Percentiles rank a stretch among this genome's conserved stretches.
Evolutionary conservation across 2,113 vertebrate species (phyloP).

Genomic region (Eptesicus fuscus): DNA sequence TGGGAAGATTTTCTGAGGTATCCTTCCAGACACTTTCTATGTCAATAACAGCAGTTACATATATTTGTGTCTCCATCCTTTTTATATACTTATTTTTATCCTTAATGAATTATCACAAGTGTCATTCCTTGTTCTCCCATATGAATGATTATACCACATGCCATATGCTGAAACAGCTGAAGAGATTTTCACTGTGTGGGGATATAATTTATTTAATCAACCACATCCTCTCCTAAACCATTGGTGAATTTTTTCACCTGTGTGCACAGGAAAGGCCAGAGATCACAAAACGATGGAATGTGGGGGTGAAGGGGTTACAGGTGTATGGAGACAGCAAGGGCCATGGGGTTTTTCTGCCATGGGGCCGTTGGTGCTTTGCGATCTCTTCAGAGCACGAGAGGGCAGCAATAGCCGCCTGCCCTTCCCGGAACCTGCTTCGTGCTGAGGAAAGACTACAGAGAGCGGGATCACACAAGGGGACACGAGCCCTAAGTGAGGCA

Average conservation of each 20-base stretch:
- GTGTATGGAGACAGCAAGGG: not conserved
- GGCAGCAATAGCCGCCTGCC: conserved; percentile 82
- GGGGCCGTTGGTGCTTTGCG: conserved; percentile 75
- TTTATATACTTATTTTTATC: conserved; percentile 1
- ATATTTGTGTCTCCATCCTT: not conserved
- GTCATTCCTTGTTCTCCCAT: not conserved
- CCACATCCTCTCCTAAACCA: not conserved
- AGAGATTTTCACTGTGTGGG: not conserved
- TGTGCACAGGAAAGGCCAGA: not conserved
- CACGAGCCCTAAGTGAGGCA: not conserved
- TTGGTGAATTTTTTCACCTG: not conserved
- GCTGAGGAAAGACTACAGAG: not conserved
- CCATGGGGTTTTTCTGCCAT: not conserved
- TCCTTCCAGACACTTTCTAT: not conserved
- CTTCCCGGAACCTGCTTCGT: conserved; percentile 89
- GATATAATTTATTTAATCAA: not conserved
- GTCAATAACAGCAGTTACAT: not conserved
- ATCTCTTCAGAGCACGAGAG: conserved; percentile 82
- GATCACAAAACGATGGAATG: not conserved
- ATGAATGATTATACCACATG: not conserved
- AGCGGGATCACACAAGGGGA: not conserved
- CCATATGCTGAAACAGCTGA: not conserved
- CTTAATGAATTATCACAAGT: not conserved
- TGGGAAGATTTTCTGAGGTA: not conserved
- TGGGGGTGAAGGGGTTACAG: not conserved